These are phyloP conservation scores for Oophaga pumilio DNA, from an alignment of 2,113 vertebrate species.

Conservation along the genomic window DNA sequence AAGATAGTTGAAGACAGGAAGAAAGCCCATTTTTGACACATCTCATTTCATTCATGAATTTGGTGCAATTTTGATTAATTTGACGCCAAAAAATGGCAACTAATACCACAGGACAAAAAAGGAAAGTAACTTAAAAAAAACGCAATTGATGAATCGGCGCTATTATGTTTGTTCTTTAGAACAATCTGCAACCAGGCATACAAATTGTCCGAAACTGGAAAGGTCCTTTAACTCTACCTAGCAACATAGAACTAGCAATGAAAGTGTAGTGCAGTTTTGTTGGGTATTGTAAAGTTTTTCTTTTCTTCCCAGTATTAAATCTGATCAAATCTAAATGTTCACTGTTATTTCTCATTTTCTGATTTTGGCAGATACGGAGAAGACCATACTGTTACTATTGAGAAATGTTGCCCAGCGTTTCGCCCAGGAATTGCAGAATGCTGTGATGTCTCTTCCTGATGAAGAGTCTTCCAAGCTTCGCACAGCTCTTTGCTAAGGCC, in stretches of 20 bases:
- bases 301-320: not conserved
- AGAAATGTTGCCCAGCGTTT: conserved; percentile 72
- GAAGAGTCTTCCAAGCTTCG: conserved; percentile 72
- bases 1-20: no score
- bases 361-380: conserved; percentile 73
- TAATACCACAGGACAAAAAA: no score
- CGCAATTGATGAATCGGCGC: no score
- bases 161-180: no score
- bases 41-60: no score
- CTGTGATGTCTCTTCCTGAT: conserved; percentile 73
- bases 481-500: conserved; percentile 61
- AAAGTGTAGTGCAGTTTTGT: not conserved
- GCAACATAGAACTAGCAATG: not conserved
- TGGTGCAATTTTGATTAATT: no score
- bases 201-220: no score
- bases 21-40: no score
- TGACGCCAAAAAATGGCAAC: no score
- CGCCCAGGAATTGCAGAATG: conserved; percentile 73
- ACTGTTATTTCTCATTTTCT: not conserved
- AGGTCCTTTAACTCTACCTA: no score
- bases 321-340: not conserved
- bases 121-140: no score
- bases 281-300: not conserved
- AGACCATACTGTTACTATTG: conserved; percentile 69
- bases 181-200: no score